A percentile compares a stretch with the other conserved stretches of the same genome.
Evolutionary conservation across 2,888 invertebrate species (phyloP).

Genomic region (Ecdyonurus torrentis): DNA sequence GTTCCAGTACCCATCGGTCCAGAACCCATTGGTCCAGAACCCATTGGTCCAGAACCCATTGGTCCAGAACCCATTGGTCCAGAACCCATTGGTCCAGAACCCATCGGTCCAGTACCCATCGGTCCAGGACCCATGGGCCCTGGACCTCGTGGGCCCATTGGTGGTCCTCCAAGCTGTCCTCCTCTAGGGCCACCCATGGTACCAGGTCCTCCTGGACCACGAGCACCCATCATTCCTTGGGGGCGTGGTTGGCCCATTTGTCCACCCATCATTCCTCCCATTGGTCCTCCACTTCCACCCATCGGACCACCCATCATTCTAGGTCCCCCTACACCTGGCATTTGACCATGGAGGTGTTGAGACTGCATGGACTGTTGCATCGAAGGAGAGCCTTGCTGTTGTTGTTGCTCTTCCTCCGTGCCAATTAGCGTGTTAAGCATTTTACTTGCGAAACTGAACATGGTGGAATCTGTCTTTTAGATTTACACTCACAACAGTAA

Average conservation of each 20-base stretch:
- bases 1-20: too few relatives aligned
- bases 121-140: conserved; percentile 7
- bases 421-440: conserved; percentile 29
- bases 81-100: conserved; percentile 8
- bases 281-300: conserved; percentile 12
- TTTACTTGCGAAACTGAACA: conserved; percentile 29
- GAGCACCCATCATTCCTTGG: conserved; percentile 12
- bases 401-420: conserved; percentile 21
- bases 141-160: conserved; percentile 9
- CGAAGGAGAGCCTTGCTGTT: conserved; percentile 11
- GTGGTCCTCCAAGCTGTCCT: conserved; percentile 1
- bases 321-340: conserved; percentile 9
- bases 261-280: conserved; percentile 15
- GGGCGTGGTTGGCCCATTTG: conserved; percentile 11
- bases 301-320: conserved; percentile 12
- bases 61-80: conserved; percentile 7
- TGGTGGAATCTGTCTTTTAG: conserved; percentile 14
- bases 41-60: conserved; percentile 6
- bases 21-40: conserved; percentile 9
- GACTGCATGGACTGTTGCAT: conserved; percentile 13
- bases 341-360: conserved; percentile 9
- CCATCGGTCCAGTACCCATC: not conserved
- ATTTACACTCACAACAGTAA: not conserved
- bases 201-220: conserved; percentile 14
- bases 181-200: not conserved